phyloP scores from a whole-genome alignment of 2,797 vertebrate species.

The Momotus momota region DNA sequence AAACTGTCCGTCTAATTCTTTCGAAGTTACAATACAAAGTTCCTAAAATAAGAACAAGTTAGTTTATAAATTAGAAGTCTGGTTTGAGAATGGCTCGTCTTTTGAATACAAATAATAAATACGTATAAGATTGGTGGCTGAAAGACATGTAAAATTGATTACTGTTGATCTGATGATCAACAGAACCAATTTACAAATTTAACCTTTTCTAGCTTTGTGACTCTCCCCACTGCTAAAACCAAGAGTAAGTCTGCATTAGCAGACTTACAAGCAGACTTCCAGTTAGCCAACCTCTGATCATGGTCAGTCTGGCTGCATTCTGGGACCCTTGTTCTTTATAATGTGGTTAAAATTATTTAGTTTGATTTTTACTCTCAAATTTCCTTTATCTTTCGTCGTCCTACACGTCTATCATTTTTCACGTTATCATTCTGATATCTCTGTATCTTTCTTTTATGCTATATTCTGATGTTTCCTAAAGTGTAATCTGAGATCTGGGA shows the following conservation, averaged over 20 bases:
- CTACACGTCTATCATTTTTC: background rate
- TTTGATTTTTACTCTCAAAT: background rate
- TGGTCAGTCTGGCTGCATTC: background rate
- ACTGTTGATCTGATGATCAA: background rate
- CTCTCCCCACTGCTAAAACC: background rate
- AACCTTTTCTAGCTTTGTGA: background rate
- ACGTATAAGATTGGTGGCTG: background rate
- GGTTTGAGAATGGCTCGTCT: accelerated
- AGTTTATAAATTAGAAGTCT: background rate
- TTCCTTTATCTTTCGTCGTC: background rate
- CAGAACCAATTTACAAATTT: background rate
- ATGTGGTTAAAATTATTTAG: background rate
- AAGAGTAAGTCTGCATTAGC: too few species aligned
- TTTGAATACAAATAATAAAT: background rate
- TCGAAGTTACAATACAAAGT: background rate
- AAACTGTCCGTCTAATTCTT: background rate
- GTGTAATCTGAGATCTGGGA: background rate
- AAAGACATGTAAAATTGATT: background rate
- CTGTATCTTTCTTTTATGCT: background rate
- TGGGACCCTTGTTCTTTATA: background rate
- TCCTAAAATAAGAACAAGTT: background rate
- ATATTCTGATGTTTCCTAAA: background rate
- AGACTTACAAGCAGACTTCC: background rate
- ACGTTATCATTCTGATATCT: background rate
- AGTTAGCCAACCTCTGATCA: background rate